Conservation (phyloP, 2,888 invertebrate species). For the Lymantria monacha region DNA sequence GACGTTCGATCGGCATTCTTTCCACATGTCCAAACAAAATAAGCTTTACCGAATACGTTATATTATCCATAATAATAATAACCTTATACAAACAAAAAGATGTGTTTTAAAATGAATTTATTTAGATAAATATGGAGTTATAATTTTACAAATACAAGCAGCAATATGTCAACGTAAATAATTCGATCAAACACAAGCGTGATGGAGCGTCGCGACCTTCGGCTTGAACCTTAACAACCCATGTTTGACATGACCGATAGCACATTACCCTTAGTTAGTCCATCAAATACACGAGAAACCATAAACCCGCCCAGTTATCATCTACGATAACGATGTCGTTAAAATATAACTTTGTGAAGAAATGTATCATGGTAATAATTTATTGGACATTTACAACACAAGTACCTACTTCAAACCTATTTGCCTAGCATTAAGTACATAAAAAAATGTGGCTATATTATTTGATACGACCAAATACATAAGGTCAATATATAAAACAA, state of each 20-base stretch:
- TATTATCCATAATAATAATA: background rate
- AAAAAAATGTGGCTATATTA: too few species aligned
- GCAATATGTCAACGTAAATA: background rate
- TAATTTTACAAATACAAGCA: background rate
- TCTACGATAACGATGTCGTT: constrained; percentile 14
- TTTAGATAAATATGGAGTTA: too few species aligned
- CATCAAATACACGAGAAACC: constrained; percentile 15
- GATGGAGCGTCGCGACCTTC: constrained; percentile 17
- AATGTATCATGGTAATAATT: constrained; percentile 4
- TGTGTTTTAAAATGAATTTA: too few species aligned
- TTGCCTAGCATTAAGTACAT: too few species aligned
- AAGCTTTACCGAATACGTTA: too few species aligned
- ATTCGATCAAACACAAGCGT: constrained; percentile 11
- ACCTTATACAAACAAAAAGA: too few species aligned
- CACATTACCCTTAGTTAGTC: constrained; percentile 8
- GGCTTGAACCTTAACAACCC: constrained; percentile 5
- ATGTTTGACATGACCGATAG: constrained; percentile 14
- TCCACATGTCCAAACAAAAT: too few species aligned
- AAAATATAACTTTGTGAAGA: constrained; percentile 13
- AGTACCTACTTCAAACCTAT: background rate
- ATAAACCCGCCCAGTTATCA: constrained; percentile 11
- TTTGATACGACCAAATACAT: too few species aligned
- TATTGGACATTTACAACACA: background rate
- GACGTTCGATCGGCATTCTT: too few species aligned
- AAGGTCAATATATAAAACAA: too few species aligned